Evolutionary conservation across 2,888 invertebrate genomes (phyloP), one percentile per base, ranked within the genome.

Genomic region (Loripinus fragilis): DNA sequence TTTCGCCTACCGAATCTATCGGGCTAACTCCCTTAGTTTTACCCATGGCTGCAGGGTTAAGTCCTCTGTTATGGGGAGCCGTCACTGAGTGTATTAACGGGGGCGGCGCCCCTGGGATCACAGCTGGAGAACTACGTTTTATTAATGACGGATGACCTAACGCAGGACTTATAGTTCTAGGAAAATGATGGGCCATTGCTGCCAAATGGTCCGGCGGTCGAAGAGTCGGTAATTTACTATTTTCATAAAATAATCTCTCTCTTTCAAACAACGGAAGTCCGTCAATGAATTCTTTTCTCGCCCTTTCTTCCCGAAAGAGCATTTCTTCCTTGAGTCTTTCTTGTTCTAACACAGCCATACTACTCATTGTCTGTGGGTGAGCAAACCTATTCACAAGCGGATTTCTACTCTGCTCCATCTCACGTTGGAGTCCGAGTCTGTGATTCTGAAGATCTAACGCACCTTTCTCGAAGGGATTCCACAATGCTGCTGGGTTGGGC

Each of bases 71-170:
- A 38, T 84, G 82, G 41, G 86, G 75, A 65, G 89, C 86, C 76
- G 83, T 87, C n/a, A 87, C 87, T 52, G 90, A 90, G 48, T 90
- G 89, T 30, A 91, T 90, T 52, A 90, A 86, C 0, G 91, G 91
- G 5, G 91, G 91, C 7, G 90, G 91, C 1, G 87, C 89, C 2
- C 90, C 89, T 10, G 88, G 86, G 10, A 88, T 78, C 73, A 85
- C 81, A n/a, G 89, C 87, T 3, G 90, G 91, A 23, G 91, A 90
- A 48, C 86, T 88, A 23, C 86, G 86, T 70, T 89, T 91, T 69
- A 81, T 70, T 66, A 80, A 12, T 23, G 55, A 55, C 7, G 55
- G 83, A 41, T 87, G 89, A 69, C 83, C 85, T 48, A 90, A 81
- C 77, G 88, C 88, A 17, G 91, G 90, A 69, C 89, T 90, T n/a